Base-by-base conservation (phyloP, 1,140 invertebrate genomes). In the Calycopis cecrops region DNA sequence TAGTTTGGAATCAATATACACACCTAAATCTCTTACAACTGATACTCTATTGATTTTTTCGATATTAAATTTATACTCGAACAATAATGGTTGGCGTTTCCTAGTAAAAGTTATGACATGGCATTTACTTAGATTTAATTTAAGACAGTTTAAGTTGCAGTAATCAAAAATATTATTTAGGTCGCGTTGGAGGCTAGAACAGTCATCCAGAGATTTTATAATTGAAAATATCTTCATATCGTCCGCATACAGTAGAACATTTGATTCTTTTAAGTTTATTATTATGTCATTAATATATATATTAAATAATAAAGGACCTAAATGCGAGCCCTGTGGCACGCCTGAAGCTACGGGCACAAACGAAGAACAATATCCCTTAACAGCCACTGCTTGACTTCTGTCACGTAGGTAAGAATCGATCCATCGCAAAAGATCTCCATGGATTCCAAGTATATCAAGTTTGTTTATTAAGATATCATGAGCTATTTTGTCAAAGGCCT, bases 401-500 rank as follows among this genome's bases (percentile, higher is more conserved):
- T n/a, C n/a, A n/a, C n/a, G n/a, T n/a, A n/a, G n/a, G n/a, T n/a
- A n/a, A n/a, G n/a, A n/a, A n/a, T n/a, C n/a, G n/a, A n/a, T n/a
- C n/a, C n/a, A n/a, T n/a, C n/a, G n/a, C n/a, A n/a, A n/a, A n/a
- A n/a, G n/a, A n/a, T n/a, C n/a, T n/a, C 34, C 52, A 34, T 47
- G 38, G 34, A 35, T 18, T 21, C 12, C 16, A 42, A 48, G 35
- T 14, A 7, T n/a, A 12, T 55, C 42, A 21, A 55, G 14, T 48
- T 55, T 48, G 47, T 11, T 9, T 18, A 48, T 9, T 10, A 55
- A 14, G 11, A 35, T 12, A 35, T n/a, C n/a, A n/a, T 51, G 37
- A 4, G 14, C 21, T 33, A 47, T 49, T 42, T 57, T 50, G 40
- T 56, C 48, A 16, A 56, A 50, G 9, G 55, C 48, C 33, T 56